Percentiles rank a stretch among this genome's conserved stretches.
Evolutionary conservation across 2,888 invertebrate genomes (phyloP).

Genomic region (Ceratothoa steindachneri): DNA sequence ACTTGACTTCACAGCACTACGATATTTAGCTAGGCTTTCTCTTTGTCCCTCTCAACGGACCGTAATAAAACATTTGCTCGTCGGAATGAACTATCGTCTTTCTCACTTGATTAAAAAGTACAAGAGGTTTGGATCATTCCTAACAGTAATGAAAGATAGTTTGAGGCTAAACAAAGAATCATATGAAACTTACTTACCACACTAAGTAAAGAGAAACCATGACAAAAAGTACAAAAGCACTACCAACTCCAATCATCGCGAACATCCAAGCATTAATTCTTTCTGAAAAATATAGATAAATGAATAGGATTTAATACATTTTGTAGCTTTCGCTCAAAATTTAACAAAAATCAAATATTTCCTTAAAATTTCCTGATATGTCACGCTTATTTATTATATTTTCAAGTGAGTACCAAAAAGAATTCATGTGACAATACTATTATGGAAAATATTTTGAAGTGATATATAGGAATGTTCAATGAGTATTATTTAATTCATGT

Average conservation of each 20-base stretch:
- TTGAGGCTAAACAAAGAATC: too few species aligned
- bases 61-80: too few species aligned
- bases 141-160: neutral
- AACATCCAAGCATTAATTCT: conserved; percentile 57
- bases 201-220: conserved; percentile 57
- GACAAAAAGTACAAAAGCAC: conserved; percentile 57
- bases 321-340: neutral
- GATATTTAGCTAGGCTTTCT: too few species aligned
- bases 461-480: too few species aligned
- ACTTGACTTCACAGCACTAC: too few species aligned
- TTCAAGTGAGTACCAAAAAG: neutral
- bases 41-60: too few species aligned
- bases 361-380: neutral
- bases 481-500: neutral
- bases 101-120: too few species aligned
- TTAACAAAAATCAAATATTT: too few species aligned
- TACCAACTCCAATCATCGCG: conserved; percentile 57
- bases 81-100: too few species aligned
- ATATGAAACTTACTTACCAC: conserved; percentile 55
- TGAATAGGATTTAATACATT: neutral
- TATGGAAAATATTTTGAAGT: too few species aligned
- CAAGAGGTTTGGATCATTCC: too few species aligned
- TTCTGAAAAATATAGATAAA: conserved; percentile 37
- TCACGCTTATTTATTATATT: neutral
- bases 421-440: too few species aligned